phyloP scores from a whole-genome alignment of 1,140 invertebrate genomes.

The Eriosoma lanigerum region DNA sequence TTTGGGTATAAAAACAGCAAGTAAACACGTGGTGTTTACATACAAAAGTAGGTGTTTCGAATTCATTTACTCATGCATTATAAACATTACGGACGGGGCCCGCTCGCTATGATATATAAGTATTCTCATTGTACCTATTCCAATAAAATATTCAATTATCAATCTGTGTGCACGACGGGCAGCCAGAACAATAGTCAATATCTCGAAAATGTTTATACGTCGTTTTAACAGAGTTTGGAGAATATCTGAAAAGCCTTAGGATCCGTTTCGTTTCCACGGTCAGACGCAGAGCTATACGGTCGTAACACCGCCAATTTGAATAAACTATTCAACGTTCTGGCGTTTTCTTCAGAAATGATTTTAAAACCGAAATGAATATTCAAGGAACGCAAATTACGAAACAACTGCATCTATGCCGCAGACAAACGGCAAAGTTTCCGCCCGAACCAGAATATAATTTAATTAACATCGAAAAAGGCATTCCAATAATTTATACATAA shows the following conservation, averaged over 20 bases:
- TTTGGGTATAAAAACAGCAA: not conserved
- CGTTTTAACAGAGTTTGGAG: slow-evolving; percentile 3
- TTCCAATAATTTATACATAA: slow-evolving; percentile 22
- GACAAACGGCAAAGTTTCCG: slow-evolving; percentile 7
- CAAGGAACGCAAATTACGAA: slow-evolving; percentile 42
- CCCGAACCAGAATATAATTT: slow-evolving; percentile 34
- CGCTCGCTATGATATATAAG: not conserved
- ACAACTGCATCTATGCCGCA: slow-evolving; percentile 19
- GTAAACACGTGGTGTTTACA: too few relatives aligned
- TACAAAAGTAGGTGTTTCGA: not conserved
- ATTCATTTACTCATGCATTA: not conserved
- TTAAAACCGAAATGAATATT: slow-evolving; percentile 48
- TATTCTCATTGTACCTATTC: not conserved
- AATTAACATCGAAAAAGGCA: slow-evolving; percentile 34
- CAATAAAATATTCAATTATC: slow-evolving; percentile 32
- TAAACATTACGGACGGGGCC: not conserved
- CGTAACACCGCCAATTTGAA: slow-evolving; percentile 17
- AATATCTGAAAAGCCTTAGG: not conserved
- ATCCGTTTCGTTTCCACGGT: not conserved
- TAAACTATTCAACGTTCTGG: slow-evolving; percentile 46
- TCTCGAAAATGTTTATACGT: slow-evolving; percentile 22
- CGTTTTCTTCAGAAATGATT: slow-evolving; percentile 41
- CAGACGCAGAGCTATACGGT: not conserved
- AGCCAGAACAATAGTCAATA: not conserved
- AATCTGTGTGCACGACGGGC: not conserved